A percentile compares a stretch with the other conserved stretches of the same genome.
phyloP scores from a whole-genome alignment of 2,888 invertebrate species.

The Steinernema scapterisci region DNA sequence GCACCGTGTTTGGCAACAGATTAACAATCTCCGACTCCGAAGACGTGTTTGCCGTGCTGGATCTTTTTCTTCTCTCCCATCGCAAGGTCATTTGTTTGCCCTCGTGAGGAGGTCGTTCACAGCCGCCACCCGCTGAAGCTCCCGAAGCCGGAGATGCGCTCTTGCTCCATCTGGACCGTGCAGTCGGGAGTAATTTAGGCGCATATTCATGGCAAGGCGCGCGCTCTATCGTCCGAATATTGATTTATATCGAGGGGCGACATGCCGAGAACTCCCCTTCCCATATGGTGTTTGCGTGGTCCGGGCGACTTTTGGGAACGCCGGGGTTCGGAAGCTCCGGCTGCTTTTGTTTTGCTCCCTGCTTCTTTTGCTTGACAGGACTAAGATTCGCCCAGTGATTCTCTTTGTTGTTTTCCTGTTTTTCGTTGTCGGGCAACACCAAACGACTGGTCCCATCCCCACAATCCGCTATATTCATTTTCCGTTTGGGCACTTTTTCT shows the following conservation, averaged over 20 bases:
- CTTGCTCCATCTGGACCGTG: not conserved
- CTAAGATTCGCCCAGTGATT: too few species aligned
- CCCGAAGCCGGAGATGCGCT: not conserved
- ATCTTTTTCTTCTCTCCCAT: not conserved
- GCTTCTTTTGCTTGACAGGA: too few species aligned
- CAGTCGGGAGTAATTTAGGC: slow-evolving; percentile 13
- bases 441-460: too few species aligned
- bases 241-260: slow-evolving; percentile 16
- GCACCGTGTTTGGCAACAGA: too few species aligned
- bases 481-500: too few species aligned
- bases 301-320: not conserved
- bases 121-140: not conserved
- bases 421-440: too few species aligned
- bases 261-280: slow-evolving; percentile 14
- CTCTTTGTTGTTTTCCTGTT: too few species aligned
- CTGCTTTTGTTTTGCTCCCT: not conserved
- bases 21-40: too few species aligned
- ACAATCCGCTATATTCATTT: too few species aligned
- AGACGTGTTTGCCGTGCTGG: too few species aligned
- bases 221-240: slow-evolving; percentile 19
- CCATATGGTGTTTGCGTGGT: not conserved
- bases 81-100: not conserved
- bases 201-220: slow-evolving; percentile 7
- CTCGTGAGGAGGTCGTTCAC: not conserved
- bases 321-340: not conserved